Evolutionary conservation across 2,797 vertebrate genomes (phyloP).

Genomic region (Neostethus bicornis): DNA sequence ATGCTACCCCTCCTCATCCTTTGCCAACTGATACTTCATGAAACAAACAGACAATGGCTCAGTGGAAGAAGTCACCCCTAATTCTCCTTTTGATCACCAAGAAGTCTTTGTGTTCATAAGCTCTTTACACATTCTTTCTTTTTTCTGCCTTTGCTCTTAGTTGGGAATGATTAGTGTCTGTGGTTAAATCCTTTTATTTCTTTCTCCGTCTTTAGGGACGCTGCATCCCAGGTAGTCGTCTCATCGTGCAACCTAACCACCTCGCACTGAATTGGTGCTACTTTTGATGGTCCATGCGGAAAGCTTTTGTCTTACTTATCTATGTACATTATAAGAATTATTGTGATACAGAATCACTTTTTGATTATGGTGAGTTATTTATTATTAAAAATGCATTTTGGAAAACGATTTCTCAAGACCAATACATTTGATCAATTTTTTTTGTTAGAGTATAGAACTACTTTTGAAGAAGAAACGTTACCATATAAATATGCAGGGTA

Average conservation of each 20-base stretch:
- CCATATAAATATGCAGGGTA: no score
- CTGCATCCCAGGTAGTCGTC: conserved; percentile 53
- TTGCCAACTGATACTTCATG: conserved; percentile 74
- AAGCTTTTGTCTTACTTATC: conserved; percentile 50
- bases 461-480: no score
- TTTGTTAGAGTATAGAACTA: no score
- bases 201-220: conserved; percentile 60
- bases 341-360: no score
- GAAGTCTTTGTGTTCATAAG: conserved; percentile 71
- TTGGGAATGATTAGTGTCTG: conserved; percentile 77
- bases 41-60: conserved; percentile 74
- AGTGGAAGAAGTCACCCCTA: conserved; percentile 82
- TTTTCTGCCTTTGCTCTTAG: conserved; percentile 71
- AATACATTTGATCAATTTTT: no score
- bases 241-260: conserved; percentile 53
- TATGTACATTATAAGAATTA: conserved; percentile 36
- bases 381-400: no score
- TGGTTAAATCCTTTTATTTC: conserved; percentile 74
- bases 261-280: conserved; percentile 48
- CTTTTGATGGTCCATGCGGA: conserved; percentile 39
- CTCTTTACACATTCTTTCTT: conserved; percentile 76
- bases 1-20: conserved; percentile 19
- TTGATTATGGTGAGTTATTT: no score
- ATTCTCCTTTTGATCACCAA: conserved; percentile 80
- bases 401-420: no score